Conservation (phyloP, 2,888 invertebrate species). For the Dynastes maya region DNA sequence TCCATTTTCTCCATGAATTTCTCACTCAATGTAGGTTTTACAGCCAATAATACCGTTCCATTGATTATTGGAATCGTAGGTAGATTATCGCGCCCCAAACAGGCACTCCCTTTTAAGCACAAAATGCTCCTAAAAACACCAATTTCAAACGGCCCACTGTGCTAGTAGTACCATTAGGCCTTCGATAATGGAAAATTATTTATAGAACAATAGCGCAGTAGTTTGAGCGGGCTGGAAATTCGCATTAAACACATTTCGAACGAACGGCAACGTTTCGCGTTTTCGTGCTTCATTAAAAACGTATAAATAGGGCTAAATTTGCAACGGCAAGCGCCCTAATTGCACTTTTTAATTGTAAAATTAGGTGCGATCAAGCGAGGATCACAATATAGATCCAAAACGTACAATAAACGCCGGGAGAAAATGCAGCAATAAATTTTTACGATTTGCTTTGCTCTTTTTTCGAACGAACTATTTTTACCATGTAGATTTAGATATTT, state of each 20-base stretch:
- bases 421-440: too few relatives aligned
- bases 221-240: not conserved
- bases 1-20: not conserved
- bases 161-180: not conserved
- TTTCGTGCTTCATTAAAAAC: slow-evolving; percentile 19
- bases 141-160: not conserved
- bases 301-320: not conserved
- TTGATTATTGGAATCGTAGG: not conserved
- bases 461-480: too few relatives aligned
- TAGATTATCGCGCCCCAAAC: not conserved
- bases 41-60: not conserved
- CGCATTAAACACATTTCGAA: slow-evolving; percentile 2
- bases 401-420: too few relatives aligned
- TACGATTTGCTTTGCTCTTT: too few relatives aligned
- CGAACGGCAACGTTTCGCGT: too few relatives aligned
- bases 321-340: slow-evolving; percentile 1
- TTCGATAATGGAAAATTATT: slow-evolving; percentile 11
- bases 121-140: slow-evolving; percentile 7
- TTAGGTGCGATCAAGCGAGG: not conserved
- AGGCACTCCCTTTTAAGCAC: not conserved
- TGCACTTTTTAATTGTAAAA: slow-evolving; percentile 6
- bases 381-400: too few relatives aligned
- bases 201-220: not conserved
- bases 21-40: not conserved
- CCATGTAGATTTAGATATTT: too few relatives aligned